Evolutionary conservation across 2,797 vertebrate genomes (phyloP).

Genomic region (Melanotaenia maccullochi): DNA sequence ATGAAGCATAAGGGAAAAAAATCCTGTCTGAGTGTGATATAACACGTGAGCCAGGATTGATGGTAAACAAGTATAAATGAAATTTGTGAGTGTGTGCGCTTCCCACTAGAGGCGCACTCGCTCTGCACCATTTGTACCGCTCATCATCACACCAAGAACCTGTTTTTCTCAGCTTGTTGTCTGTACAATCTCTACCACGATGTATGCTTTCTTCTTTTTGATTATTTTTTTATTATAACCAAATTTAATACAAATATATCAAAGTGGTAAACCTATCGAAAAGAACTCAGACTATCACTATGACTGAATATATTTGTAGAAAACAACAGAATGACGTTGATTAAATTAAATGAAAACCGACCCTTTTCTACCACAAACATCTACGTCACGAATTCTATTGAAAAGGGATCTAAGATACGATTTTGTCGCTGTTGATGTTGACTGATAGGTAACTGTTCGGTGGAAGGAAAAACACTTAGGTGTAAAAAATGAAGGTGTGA

Average conservation of each 20-base stretch:
- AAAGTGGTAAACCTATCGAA: background rate
- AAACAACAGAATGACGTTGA: background rate
- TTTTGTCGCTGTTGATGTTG: background rate
- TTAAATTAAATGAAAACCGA: background rate
- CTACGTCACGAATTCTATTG: background rate
- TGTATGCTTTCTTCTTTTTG: background rate
- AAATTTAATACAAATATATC: background rate
- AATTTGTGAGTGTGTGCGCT: background rate
- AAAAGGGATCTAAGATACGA: background rate
- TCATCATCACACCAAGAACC: conserved; percentile 2
- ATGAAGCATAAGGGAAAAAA: background rate
- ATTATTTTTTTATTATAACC: background rate
- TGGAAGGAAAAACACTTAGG: background rate
- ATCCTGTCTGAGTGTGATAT: conserved; percentile 24
- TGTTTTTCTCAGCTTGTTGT: conserved; percentile 9
- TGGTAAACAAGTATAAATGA: conserved; percentile 76
- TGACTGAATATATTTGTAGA: background rate
- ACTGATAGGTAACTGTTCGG: background rate
- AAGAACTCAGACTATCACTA: background rate
- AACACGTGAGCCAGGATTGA: conserved; percentile 72
- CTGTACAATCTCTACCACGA: background rate
- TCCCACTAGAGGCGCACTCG: conserved; percentile 71
- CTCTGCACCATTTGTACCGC: conserved; percentile 69
- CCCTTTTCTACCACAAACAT: background rate
- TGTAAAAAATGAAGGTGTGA: background rate